Conservation (phyloP, 2,113 vertebrate species). For the Pholis gunnellus region DNA sequence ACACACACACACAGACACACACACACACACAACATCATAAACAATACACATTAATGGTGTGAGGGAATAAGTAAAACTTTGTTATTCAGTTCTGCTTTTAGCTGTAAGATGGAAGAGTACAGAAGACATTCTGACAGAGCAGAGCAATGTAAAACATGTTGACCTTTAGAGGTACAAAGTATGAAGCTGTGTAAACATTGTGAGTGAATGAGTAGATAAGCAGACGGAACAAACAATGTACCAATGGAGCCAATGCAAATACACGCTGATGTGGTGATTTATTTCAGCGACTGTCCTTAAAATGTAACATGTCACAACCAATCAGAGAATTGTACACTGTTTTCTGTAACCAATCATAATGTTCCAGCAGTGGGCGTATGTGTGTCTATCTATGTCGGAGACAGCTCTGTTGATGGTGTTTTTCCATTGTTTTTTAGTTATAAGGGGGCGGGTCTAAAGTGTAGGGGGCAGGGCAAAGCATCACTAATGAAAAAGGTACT, state of each 20-base stretch:
- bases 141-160: neutral
- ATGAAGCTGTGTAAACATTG: neutral
- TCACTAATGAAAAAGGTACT: no score
- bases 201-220: neutral
- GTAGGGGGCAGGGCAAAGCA: no score
- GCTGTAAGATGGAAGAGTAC: neutral
- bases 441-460: no score
- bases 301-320: no score
- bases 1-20: neutral
- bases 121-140: neutral
- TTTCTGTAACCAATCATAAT: no score
- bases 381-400: no score
- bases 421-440: no score
- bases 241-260: neutral
- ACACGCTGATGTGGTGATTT: neutral
- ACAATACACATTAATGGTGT: neutral
- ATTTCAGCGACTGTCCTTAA: no score
- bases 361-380: no score
- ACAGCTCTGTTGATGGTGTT: no score
- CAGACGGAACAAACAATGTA: neutral
- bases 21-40: neutral
- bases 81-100: no score
- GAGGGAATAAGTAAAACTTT: neutral
- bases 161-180: neutral
- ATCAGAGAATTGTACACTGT: no score